A percentile compares a stretch with the other conserved stretches of the same genome.
Evolutionary conservation across 1,140 invertebrate species (phyloP).

Genomic region (Hyles vespertilio): DNA sequence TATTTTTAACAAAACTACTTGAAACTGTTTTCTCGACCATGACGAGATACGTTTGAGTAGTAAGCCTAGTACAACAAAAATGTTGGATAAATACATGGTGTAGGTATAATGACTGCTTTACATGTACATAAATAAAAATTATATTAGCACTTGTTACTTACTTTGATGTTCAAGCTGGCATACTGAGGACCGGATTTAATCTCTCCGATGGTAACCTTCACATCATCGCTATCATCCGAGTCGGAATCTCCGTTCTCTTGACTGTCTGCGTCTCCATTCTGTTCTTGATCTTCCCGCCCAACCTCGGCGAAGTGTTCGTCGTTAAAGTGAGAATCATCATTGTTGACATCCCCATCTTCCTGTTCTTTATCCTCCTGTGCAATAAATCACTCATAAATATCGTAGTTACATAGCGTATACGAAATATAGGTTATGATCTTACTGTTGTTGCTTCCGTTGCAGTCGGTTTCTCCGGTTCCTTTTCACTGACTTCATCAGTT

Average conservation of each 20-base stretch:
- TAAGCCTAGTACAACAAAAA: no score
- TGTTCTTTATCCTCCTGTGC: constrained; percentile 57
- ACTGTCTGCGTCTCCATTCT: constrained; percentile 76
- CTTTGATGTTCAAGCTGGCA: constrained; percentile 80
- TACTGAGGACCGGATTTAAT: constrained; percentile 85
- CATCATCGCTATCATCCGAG: constrained; percentile 89
- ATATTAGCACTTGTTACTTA: constrained; percentile 19
- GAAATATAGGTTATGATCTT: constrained; percentile 40
- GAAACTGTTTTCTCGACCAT: no score
- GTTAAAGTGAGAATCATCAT: constrained; percentile 68
- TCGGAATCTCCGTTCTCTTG: constrained; percentile 82
- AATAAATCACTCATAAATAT: constrained; percentile 14
- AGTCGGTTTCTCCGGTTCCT: constrained; percentile 26
- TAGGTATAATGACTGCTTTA: no score
- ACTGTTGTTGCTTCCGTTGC: constrained; percentile 27
- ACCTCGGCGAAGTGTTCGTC: constrained; percentile 74
- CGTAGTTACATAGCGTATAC: not conserved
- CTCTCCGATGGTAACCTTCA: constrained; percentile 90
- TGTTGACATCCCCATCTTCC: constrained; percentile 65
- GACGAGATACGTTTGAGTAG: no score
- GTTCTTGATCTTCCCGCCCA: constrained; percentile 75
- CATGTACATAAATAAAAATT: no score
- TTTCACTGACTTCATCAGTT: constrained; percentile 35
- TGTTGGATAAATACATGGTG: no score
- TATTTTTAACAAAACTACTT: no score